Base-by-base conservation (phyloP, 2,888 invertebrate genomes). In the Crocallis elinguaria region DNA sequence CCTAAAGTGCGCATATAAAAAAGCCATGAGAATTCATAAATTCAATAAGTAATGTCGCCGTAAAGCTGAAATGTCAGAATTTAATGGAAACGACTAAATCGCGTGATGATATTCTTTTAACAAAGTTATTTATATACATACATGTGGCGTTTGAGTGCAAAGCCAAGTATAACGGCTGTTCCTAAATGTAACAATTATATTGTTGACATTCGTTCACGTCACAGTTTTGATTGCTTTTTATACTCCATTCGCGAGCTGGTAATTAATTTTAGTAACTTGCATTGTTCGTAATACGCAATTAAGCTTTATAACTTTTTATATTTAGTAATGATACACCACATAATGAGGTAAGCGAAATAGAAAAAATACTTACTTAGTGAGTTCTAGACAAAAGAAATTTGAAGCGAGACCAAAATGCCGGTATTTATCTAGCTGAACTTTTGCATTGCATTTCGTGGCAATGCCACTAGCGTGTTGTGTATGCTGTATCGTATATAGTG, bases 31-130 rank as follows among this genome's bases (percentile, higher is more conserved):
- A 33, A 38, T 39, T 49, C 55, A 53, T 60, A 60, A 60, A 62
- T 49, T 23, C 36, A 41, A 43, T 42, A 49, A 25, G 25, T 55
- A 48, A 52, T 54, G 54, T 55, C 23, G 41, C 44, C 17, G 43
- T 44, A 51, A 50, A 48, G 51, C 39, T 51, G 46, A 60, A 63
- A 60, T 58, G 59, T 56, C 45, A 57, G 50, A 44, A 49, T 36
- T 62, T 45, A 57, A 51, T 43, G 52, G 43, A 57, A 54, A 62
- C 53, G 52, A 57, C 57, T 56, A 38, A 37, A 43, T 61, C 50
- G 61, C 57, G 61, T 64, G 60, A 55, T 49, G 14, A 49, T 46
- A 48, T 52, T 48, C 14, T 39, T 57, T 53, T 49, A 54, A 49
- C 38, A 45, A 27, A 43, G 48, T 49, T 53, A 54, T 56, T 53